These are phyloP conservation scores for Anastrepha obliqua DNA, from an alignment of 1,140 invertebrate genomes.

Conservation along the genomic window DNA sequence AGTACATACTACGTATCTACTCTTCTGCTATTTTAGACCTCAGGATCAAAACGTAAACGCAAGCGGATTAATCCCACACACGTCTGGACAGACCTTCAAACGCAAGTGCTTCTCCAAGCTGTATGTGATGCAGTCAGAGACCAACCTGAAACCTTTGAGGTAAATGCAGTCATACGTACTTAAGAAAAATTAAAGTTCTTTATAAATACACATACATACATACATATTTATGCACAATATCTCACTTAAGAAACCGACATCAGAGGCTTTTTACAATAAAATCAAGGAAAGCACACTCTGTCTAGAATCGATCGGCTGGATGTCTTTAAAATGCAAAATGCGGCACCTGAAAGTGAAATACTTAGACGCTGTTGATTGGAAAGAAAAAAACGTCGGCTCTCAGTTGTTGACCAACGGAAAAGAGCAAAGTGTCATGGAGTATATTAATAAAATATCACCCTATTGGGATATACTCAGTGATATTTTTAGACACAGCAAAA, in stretches of 20 bases:
- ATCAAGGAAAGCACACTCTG: not conserved
- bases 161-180: not conserved
- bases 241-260: not conserved
- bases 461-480: not conserved
- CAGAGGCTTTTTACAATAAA: not conserved
- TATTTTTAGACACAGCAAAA: not conserved
- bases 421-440: not conserved
- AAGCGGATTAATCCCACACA: too few relatives aligned
- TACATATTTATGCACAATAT: not conserved
- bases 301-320: not conserved
- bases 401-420: not conserved
- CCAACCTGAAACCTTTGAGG: not conserved
- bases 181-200: not conserved
- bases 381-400: not conserved
- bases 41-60: too few relatives aligned
- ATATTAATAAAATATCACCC: not conserved
- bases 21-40: too few relatives aligned
- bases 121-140: not conserved
- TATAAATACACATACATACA: too few relatives aligned
- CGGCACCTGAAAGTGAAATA: not conserved
- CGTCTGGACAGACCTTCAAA: not conserved
- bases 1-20: too few relatives aligned
- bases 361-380: not conserved
- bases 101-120: not conserved
- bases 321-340: not conserved